Percentiles rank a stretch among this genome's conserved stretches.
Evolutionary conservation across 1,140 invertebrate genomes (phyloP).

Genomic region (Calliopsis andreniformis): DNA sequence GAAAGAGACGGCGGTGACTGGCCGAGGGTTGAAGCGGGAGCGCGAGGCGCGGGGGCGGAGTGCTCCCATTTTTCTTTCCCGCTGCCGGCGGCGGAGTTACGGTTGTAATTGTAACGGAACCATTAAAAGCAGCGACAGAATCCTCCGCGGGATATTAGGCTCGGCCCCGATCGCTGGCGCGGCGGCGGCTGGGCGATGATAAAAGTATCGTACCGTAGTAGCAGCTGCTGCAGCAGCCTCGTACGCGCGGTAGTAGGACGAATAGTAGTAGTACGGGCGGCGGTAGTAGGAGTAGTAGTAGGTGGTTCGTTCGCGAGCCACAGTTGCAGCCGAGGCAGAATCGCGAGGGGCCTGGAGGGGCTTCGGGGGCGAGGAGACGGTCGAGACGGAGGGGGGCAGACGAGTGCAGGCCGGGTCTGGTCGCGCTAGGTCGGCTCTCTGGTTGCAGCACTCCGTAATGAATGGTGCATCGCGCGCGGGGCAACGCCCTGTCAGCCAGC

Average conservation of each 20-base stretch:
- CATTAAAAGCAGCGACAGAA: slow-evolving; percentile 44
- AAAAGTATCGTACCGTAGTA: slow-evolving; percentile 36
- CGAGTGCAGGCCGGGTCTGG: slow-evolving; percentile 53
- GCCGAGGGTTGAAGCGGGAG: not conserved
- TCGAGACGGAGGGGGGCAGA: not conserved
- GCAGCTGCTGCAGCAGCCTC: slow-evolving; percentile 31
- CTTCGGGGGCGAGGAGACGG: slow-evolving; percentile 11
- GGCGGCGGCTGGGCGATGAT: slow-evolving; percentile 1
- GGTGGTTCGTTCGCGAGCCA: slow-evolving; percentile 40
- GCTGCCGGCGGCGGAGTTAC: slow-evolving; percentile 20
- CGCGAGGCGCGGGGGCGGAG: not conserved
- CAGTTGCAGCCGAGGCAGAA: slow-evolving; percentile 54
- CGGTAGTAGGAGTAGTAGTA: slow-evolving; percentile 60
- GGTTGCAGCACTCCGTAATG: slow-evolving; percentile 68
- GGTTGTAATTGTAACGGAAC: slow-evolving; percentile 52
- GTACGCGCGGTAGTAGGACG: slow-evolving; percentile 28
- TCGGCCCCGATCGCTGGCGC: slow-evolving; percentile 43
- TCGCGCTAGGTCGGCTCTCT: slow-evolving; percentile 66
- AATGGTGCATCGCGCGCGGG: slow-evolving; percentile 72
- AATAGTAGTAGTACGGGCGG: slow-evolving; percentile 38
- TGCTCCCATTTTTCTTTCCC: slow-evolving; percentile 39
- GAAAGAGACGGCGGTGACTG: not conserved
- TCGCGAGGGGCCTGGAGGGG: slow-evolving; percentile 28
- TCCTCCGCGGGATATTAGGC: slow-evolving; percentile 41
- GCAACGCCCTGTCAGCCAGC: slow-evolving; percentile 76